Percentiles rank a stretch among this genome's conserved stretches.
These are phyloP conservation scores for Enoplosus armatus DNA, from an alignment of 2,797 vertebrate species.

Conservation along the genomic window DNA sequence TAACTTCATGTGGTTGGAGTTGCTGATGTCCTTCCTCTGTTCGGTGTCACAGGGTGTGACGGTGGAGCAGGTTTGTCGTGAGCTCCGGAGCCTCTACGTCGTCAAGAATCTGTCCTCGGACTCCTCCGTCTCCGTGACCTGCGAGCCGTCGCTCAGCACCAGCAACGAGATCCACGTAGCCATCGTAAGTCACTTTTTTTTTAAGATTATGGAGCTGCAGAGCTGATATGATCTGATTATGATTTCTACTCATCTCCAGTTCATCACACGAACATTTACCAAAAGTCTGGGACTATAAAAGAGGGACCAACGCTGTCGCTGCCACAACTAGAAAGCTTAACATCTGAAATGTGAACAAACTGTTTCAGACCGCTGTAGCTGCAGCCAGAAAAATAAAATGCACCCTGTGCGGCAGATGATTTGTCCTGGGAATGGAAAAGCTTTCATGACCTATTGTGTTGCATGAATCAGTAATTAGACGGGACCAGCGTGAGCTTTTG, in stretches of 20 bases:
- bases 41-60: conserved; percentile 88
- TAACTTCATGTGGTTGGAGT: neutral
- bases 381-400: conserved; percentile 1
- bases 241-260: too few relatives aligned
- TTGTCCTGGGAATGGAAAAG: conserved; percentile 6
- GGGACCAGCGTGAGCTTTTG: neutral
- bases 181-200: conserved; percentile 87
- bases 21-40: neutral
- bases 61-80: conserved; percentile 90
- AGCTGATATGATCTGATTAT: neutral
- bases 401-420: neutral
- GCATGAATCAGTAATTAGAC: neutral
- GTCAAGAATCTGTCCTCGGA: conserved; percentile 89
- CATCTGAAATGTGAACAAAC: neutral
- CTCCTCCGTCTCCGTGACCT: conserved; percentile 89
- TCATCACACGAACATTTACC: neutral
- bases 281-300: neutral
- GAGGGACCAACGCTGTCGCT: neutral
- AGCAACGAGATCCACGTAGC: conserved; percentile 91
- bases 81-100: conserved; percentile 89
- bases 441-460: neutral
- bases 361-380: neutral
- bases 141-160: conserved; percentile 87
- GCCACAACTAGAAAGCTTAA: neutral
- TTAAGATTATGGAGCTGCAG: neutral